Percentiles rank a stretch among this genome's conserved stretches.
These are phyloP conservation scores for Coracias cyanogaster DNA, from an alignment of 2,797 vertebrate genomes.

Conservation along the genomic window DNA sequence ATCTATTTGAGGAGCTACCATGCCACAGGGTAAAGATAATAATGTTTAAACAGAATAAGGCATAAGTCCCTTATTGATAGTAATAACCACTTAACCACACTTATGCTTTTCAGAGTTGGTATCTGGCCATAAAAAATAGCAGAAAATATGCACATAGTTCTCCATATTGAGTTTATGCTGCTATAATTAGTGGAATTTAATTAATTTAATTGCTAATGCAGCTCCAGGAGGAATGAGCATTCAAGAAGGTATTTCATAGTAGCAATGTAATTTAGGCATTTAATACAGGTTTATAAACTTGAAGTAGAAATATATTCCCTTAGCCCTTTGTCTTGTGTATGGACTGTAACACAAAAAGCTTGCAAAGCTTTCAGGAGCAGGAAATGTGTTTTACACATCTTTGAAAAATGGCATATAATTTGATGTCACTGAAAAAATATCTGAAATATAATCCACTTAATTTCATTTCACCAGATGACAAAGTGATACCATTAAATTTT, in stretches of 20 bases:
- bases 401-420: background rate
- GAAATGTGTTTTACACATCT: background rate
- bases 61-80: background rate
- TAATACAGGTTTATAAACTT: background rate
- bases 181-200: conserved; percentile 16
- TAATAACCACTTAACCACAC: background rate
- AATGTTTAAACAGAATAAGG: background rate
- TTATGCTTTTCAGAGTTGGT: background rate
- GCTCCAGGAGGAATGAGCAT: background rate
- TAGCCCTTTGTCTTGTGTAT: background rate
- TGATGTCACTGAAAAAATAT: background rate
- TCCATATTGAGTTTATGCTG: background rate
- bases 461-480: background rate
- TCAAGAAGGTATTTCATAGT: background rate
- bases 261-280: background rate
- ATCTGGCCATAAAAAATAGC: background rate
- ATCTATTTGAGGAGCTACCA: background rate
- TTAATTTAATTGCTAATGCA: background rate
- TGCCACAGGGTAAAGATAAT: background rate
- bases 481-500: background rate
- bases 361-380: background rate
- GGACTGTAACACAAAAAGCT: background rate
- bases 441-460: background rate
- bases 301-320: background rate
- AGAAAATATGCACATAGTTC: background rate